phyloP scores from a whole-genome alignment of 2,888 invertebrate genomes.

The Platynereis dumerilii region DNA sequence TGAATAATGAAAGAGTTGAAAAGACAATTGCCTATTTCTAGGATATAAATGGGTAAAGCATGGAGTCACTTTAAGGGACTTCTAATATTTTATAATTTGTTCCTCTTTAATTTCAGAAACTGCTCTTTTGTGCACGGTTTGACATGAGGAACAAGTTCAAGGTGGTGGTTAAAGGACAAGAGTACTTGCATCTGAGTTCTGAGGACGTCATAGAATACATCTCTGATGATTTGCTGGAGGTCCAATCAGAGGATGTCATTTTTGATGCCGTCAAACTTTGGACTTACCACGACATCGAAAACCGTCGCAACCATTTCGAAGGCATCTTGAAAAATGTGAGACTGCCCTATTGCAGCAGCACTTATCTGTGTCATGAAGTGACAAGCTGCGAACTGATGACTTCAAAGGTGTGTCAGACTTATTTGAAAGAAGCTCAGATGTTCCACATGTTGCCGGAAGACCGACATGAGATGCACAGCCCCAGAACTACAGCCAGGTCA shows the following conservation, averaged over 20 bases:
- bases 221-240: constrained; percentile 25
- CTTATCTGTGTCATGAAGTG: constrained; percentile 29
- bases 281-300: constrained; percentile 17
- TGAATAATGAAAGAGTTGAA: too few species aligned
- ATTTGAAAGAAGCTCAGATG: constrained; percentile 25
- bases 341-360: constrained; percentile 26
- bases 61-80: too few species aligned
- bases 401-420: background rate
- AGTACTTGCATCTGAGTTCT: constrained; percentile 10
- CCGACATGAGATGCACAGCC: constrained; percentile 21
- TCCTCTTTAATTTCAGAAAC: constrained; percentile 10
- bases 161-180: constrained; percentile 21
- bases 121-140: constrained; percentile 16
- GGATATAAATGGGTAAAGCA: too few species aligned
- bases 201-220: constrained; percentile 33
- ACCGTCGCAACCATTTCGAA: constrained; percentile 13
- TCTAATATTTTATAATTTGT: too few species aligned
- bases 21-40: too few species aligned
- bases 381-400: constrained; percentile 8
- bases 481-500: constrained; percentile 20
- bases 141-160: constrained; percentile 29
- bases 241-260: constrained; percentile 29
- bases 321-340: constrained; percentile 16
- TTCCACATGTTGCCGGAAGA: constrained; percentile 31
- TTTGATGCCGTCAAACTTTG: constrained; percentile 30